phyloP scores from a whole-genome alignment of 2,797 vertebrate genomes.

The Agapornis canus region DNA sequence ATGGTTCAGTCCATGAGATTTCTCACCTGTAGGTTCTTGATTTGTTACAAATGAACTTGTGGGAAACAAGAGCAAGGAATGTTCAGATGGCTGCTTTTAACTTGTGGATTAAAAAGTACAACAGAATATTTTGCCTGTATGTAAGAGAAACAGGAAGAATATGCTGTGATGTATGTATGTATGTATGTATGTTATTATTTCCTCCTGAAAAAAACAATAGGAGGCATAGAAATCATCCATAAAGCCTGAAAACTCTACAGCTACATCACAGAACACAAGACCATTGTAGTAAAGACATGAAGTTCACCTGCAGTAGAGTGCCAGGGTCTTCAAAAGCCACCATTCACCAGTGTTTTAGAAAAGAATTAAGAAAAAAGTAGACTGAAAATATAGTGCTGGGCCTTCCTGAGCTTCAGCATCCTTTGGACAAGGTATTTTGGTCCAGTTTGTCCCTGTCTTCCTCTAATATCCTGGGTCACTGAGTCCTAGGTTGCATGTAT shows the following conservation, averaged over 20 bases:
- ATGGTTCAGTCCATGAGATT: neutral
- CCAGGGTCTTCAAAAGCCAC: neutral
- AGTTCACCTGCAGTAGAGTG: neutral
- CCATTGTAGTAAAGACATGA: accelerated
- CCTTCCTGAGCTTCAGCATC: neutral
- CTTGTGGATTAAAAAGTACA: neutral
- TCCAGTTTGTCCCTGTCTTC: neutral
- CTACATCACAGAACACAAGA: neutral
- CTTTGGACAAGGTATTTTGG: neutral
- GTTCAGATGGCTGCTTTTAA: neutral
- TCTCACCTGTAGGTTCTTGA: neutral
- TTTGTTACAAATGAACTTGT: neutral
- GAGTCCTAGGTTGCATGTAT: neutral
- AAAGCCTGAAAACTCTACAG: neutral
- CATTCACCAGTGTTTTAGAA: neutral
- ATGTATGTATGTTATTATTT: neutral
- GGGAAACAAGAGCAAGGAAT: neutral
- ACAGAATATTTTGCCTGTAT: neutral
- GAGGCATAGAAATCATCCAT: neutral
- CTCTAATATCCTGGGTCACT: neutral
- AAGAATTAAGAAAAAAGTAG: neutral
- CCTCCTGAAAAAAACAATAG: neutral
- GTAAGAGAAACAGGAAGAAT: neutral
- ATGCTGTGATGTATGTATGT: neutral
- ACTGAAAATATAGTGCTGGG: neutral